Percentiles rank a stretch among this genome's conserved stretches.
phyloP scores from a whole-genome alignment of 2,797 vertebrate genomes.

The Bradypodion pumilum region DNA sequence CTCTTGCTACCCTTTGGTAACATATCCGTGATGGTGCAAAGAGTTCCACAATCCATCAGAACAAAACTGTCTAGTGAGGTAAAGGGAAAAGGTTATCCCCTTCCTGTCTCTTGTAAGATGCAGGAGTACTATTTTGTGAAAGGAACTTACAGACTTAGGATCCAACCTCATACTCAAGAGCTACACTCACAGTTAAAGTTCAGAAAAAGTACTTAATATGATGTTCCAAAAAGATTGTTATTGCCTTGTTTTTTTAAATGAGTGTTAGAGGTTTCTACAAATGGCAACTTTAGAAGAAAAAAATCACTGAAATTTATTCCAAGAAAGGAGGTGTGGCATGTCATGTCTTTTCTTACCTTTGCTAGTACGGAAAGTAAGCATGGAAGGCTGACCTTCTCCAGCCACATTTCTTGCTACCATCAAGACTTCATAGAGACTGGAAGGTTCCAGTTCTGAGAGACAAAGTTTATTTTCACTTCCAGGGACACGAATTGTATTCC shows the following conservation, averaged over 20 bases:
- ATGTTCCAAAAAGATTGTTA: not conserved
- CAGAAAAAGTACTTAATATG: accelerated
- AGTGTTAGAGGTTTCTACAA: not conserved
- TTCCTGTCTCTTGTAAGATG: too few species aligned
- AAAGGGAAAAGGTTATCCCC: not conserved
- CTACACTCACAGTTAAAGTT: not conserved
- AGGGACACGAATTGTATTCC: conserved; percentile 93
- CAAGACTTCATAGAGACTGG: conserved; percentile 94
- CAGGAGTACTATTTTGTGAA: too few species aligned
- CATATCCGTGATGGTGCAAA: not conserved
- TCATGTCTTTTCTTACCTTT: conserved; percentile 80
- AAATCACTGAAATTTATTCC: not conserved
- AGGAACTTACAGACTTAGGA: not conserved
- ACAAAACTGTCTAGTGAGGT: not conserved
- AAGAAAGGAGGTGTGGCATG: not conserved
- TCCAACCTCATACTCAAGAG: not conserved
- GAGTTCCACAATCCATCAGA: not conserved
- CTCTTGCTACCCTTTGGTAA: not conserved
- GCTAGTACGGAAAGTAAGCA: conserved; percentile 97
- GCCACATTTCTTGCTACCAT: conserved; percentile 92
- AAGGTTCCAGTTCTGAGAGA: conserved; percentile 89
- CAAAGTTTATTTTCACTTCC: conserved; percentile 92
- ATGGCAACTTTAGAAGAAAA: not conserved
- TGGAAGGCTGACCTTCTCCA: conserved; percentile 93
- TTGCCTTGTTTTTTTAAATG: not conserved